phyloP scores from a whole-genome alignment of 2,113 vertebrate species.

The Clinocottus analis region DNA sequence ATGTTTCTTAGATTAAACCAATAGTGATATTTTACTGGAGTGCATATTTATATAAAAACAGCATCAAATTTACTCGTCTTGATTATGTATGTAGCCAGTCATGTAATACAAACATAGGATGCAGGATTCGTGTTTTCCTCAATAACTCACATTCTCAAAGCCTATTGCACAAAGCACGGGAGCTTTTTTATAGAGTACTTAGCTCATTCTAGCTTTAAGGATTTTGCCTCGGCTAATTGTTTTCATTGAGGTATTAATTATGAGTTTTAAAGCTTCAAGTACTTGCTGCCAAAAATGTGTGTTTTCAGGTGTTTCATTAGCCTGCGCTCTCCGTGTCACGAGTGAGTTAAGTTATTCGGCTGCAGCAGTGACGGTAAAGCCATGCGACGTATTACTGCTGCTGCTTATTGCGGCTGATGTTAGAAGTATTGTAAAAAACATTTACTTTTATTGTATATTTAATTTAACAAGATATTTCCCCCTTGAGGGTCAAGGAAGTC shows the following conservation, averaged over 20 bases:
- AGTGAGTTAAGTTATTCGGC: conserved; percentile 11
- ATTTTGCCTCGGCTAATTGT: conserved; percentile 85
- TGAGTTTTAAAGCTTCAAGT: conserved; percentile 85
- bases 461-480: not conserved
- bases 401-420: not conserved
- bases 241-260: conserved; percentile 89
- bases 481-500: not conserved
- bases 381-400: not conserved
- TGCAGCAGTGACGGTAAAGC: not conserved
- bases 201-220: conserved; percentile 88
- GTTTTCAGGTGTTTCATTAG: conserved; percentile 76
- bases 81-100: not conserved
- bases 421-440: not conserved
- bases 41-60: not conserved
- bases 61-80: not conserved
- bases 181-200: conserved; percentile 85
- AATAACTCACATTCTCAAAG: conserved; percentile 81
- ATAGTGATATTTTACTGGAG: too few relatives aligned
- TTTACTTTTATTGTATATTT: too few relatives aligned
- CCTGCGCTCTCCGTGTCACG: conserved; percentile 62
- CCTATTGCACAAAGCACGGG: conserved; percentile 75
- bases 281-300: conserved; percentile 79
- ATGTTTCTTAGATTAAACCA: not conserved
- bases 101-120: not conserved
- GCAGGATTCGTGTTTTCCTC: conserved; percentile 66